Base-by-base conservation (phyloP, 2,797 vertebrate genomes). In the Tauraco hartlaubi region DNA sequence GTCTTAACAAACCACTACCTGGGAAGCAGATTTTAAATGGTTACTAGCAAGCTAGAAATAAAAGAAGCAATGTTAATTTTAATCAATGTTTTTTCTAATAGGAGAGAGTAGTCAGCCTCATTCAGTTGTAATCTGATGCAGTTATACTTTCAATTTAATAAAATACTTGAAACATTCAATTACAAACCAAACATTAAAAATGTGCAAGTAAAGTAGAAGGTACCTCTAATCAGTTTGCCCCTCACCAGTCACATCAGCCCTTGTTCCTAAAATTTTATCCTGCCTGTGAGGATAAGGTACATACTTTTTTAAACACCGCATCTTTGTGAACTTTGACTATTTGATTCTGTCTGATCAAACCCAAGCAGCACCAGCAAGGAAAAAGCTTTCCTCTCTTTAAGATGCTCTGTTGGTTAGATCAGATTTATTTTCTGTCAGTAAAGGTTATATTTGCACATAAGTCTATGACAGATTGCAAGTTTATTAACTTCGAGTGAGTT, bases 381-480 rank as follows among this genome's bases (percentile, higher is more conserved):
- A 89, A 94, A 91, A 9, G 37, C 39, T 67, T 91, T 96, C 73
- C 29, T 80, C 71, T 88, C 56, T 89, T 93, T 84, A 94, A 95
- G 96, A 95, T 51, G 74, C 76, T 96, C 81, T 56, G 81, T 20
- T 93, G 90, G 89, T 87, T 97, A 96, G 35, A 94, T 93, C 51
- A 94, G 68, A 97, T 96, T 92, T 94, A 97, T 88, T 80, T 96
- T 77, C 73, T 93, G 39, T 96, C 97, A 95, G 66, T 80, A 94
- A 97, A 96, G 83, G 91, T 96, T 95, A 93, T 94, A 96, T 94
- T 90, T 97, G 84, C 84, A 96, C 90, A 95, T 96, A 94, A 94
- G 90, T 84, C 88, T 92, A 95, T 87, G 81, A 96, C 94, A 97
- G 92, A 96, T 88, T 96, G 94, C 56, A 90, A 94, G 95, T 96